Evolutionary conservation across 2,113 vertebrate genomes (phyloP).

Genomic region (Spizaetus ornatus): DNA sequence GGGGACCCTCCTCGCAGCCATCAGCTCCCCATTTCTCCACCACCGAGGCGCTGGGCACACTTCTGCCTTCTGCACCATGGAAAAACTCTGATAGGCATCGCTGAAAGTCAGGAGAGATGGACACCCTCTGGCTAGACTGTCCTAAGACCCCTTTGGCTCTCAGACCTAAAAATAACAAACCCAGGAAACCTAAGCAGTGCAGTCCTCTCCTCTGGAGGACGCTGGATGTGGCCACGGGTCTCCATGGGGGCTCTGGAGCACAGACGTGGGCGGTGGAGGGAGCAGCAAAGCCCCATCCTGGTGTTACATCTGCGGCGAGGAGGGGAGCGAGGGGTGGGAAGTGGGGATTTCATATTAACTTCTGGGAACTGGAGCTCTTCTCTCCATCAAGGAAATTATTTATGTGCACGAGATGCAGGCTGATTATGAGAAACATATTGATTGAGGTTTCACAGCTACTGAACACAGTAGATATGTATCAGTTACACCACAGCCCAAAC

Average conservation of each 20-base stretch:
- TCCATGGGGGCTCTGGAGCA: rapidly evolving
- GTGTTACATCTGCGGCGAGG: background rate
- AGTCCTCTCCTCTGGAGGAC: background rate
- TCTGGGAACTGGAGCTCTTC: constrained; percentile 6
- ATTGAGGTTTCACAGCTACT: constrained; percentile 70
- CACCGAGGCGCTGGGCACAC: background rate
- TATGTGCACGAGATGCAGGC: constrained; percentile 26
- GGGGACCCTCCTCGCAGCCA: background rate
- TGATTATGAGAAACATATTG: constrained; percentile 64
- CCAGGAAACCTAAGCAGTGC: background rate
- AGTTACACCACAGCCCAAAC: constrained; percentile 51
- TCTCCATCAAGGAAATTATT: background rate
- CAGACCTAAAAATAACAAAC: background rate
- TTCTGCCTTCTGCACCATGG: too few species aligned
- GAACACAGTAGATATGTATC: constrained; percentile 63
- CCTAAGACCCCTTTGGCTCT: background rate
- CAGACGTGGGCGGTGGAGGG: background rate
- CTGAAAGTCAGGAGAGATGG: background rate
- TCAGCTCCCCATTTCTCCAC: background rate
- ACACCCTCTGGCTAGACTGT: too few species aligned
- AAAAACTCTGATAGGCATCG: rapidly evolving
- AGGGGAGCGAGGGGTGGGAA: background rate
- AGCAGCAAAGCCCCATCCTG: background rate
- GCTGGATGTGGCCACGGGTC: background rate
- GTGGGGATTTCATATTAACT: background rate